Evolutionary conservation across 2,888 invertebrate genomes (phyloP).

Genomic region (Drosophila nr. medialis): DNA sequence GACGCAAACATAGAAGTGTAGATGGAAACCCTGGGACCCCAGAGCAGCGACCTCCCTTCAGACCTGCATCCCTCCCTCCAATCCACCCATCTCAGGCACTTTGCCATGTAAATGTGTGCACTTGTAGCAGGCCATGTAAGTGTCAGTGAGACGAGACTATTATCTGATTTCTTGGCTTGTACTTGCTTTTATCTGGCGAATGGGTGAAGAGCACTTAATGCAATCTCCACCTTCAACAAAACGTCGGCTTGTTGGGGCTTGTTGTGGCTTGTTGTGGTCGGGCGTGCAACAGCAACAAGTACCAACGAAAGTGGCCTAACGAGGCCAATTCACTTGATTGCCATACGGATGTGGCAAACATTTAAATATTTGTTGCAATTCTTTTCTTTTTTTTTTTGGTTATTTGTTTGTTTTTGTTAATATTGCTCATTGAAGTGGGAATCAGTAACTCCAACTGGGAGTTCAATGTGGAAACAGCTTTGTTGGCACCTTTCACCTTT

Average conservation of each 20-base stretch:
- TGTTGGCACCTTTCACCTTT: background rate
- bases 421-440: background rate
- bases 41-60: conserved; percentile 6
- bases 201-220: conserved; percentile 52
- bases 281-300: conserved; percentile 29
- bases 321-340: conserved; percentile 40
- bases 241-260: conserved; percentile 1
- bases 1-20: conserved; percentile 23
- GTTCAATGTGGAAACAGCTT: background rate
- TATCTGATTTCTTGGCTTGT: conserved; percentile 76
- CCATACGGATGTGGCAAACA: conserved; percentile 18
- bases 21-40: conserved; percentile 1
- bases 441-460: background rate
- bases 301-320: conserved; percentile 23
- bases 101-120: conserved; percentile 75
- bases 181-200: conserved; percentile 57
- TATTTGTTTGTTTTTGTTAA: background rate
- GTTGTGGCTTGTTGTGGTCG: conserved; percentile 9
- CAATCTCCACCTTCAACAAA: conserved; percentile 15
- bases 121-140: conserved; percentile 48
- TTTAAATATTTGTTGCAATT: conserved; percentile 18
- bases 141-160: conserved; percentile 61
- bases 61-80: background rate
- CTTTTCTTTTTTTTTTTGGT: background rate
- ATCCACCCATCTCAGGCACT: conserved; percentile 48